phyloP scores from a whole-genome alignment of 1,140 invertebrate genomes.

The Onthophagus taurus region DNA sequence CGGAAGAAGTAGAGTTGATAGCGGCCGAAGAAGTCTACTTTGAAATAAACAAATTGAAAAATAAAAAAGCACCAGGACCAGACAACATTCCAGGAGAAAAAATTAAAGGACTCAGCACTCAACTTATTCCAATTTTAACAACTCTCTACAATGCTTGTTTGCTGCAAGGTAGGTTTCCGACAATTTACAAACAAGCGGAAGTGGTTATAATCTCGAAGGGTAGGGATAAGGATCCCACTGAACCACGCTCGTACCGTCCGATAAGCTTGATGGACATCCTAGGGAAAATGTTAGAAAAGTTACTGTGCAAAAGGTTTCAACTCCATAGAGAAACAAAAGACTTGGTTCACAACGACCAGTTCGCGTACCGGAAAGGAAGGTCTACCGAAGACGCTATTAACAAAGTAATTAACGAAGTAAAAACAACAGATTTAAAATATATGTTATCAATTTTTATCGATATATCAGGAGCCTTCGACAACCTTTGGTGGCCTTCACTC shows the following conservation, averaged over 20 bases:
- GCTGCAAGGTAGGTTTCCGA: background rate
- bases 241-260: background rate
- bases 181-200: background rate
- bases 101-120: background rate
- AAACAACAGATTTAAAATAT: background rate
- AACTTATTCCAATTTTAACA: background rate
- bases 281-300: background rate
- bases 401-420: background rate
- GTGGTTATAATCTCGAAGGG: background rate
- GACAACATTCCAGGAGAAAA: background rate
- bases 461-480: constrained; percentile 32
- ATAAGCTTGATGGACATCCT: background rate
- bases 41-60: background rate
- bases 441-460: background rate
- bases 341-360: background rate
- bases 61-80: background rate
- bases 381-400: background rate
- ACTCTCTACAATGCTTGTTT: background rate
- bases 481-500: constrained; percentile 19
- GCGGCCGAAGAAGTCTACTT: background rate
- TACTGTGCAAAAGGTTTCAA: background rate
- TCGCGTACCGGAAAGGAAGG: background rate
- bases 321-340: background rate
- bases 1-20: background rate
- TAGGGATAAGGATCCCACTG: background rate